Evolutionary conservation across 2,113 vertebrate species (phyloP).

Genomic region (Pheucticus melanocephalus): DNA sequence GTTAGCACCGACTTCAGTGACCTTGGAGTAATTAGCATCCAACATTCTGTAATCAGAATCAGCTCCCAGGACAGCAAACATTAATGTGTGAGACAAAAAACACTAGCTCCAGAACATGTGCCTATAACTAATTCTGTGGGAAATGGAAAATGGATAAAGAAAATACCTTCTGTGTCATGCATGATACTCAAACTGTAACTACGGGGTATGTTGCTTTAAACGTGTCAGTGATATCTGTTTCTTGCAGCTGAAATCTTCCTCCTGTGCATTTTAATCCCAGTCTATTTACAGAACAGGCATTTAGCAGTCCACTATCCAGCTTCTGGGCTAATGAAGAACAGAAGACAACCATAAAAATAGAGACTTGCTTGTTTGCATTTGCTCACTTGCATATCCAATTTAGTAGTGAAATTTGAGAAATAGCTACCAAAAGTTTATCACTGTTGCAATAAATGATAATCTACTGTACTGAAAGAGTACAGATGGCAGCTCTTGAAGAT

Average conservation of each 20-base stretch:
- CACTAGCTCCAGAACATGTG: not conserved
- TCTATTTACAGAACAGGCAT: not conserved
- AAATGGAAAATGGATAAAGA: not conserved
- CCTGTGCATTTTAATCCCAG: not conserved
- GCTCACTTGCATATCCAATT: not conserved
- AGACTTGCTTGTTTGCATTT: not conserved
- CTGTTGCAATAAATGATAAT: not conserved
- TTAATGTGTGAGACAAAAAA: not conserved
- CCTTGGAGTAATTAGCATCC: not conserved
- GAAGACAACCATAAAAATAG: not conserved
- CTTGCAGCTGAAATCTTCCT: not conserved
- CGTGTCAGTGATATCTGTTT: not conserved
- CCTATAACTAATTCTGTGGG: not conserved
- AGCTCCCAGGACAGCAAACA: not conserved
- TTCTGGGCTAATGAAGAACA: not conserved
- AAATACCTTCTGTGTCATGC: not conserved
- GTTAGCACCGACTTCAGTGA: not conserved
- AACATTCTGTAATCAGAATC: not conserved
- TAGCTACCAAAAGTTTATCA: not conserved
- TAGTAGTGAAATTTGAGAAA: not conserved
- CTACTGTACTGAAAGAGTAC: not conserved
- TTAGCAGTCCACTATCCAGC: not conserved
- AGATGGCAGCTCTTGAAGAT: not conserved
- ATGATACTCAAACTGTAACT: not conserved
- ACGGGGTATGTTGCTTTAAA: not conserved